Evolutionary conservation across 2,888 invertebrate genomes (phyloP), one percentile per base, ranked within the genome.

Genomic region (Elegia similella): DNA sequence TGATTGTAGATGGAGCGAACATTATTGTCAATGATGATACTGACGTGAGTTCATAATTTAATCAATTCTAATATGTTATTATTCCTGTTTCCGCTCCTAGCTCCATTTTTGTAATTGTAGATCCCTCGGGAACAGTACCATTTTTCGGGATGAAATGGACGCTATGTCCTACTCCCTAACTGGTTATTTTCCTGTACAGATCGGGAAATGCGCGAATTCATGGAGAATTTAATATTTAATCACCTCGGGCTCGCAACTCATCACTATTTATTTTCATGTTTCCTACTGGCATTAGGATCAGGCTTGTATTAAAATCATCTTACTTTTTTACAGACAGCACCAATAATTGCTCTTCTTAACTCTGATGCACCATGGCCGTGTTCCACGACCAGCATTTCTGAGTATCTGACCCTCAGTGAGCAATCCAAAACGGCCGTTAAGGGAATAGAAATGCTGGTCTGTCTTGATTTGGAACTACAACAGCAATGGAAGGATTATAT

Each of bases 341-440:
- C 84, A 61, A 76, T 93, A 62, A 83, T 89, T 47, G 67, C 82
- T 0, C 67, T 92, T 16, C 67, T 90, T 62, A 86, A 88, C 62
- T 73, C 79, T 0, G 80, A 85, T 0, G 74, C 80, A 0, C 67
- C 83, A 0, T 93, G 93, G 93, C 93, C 93, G 0, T 93, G 93
- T 60, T 76, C 88, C 7, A 65, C 68, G 1, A 71, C 73, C 42
- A 88, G 92, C 56, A 53, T 92, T 8, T 78, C 88, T 0, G 70
- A 74, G 0, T 63, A 85, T 7, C 63, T 93, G 17, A 68, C 78
- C 10, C 68, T 86, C 12, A 67, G 71, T 0, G n/a, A 68, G 0
- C 46, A 75, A 0, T 78, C 87, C 0, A 76, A 71, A n/a, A 70
- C 72, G 2, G 86, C 92, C 0, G 70, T 93, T 7, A 69, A 59